Conservation (phyloP, 2,888 invertebrate species). For the Epicampocera succincta region DNA sequence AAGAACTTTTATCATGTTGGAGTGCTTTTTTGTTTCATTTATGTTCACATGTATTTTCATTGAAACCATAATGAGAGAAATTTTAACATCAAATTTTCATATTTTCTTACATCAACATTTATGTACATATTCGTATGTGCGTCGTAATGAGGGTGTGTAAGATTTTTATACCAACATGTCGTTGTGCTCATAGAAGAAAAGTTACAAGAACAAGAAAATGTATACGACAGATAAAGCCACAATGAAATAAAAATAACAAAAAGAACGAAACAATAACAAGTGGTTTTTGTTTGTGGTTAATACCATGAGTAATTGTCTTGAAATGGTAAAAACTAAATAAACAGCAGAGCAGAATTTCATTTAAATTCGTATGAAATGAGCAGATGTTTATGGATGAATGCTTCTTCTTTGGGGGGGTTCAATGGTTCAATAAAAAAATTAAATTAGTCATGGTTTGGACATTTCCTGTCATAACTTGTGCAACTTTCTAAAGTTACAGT, state of each 20-base stretch:
- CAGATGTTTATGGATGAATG: background rate
- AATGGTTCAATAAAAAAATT: too few species aligned
- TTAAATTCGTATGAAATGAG: background rate
- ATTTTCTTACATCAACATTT: too few species aligned
- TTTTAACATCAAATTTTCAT: too few species aligned
- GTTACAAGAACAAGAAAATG: background rate
- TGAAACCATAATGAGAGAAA: too few species aligned
- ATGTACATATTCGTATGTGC: too few species aligned
- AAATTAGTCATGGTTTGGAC: too few species aligned
- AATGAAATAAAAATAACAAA: constrained; percentile 16
- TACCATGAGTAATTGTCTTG: constrained; percentile 54
- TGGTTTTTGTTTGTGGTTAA: constrained; percentile 62
- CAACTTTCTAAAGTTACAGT: too few species aligned
- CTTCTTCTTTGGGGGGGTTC: background rate
- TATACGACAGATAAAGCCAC: constrained; percentile 31
- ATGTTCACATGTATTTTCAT: too few species aligned
- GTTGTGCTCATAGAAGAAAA: constrained; percentile 4
- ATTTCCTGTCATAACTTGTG: too few species aligned
- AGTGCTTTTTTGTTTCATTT: background rate
- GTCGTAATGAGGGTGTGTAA: background rate
- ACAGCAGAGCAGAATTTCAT: constrained; percentile 4
- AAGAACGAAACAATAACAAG: constrained; percentile 58
- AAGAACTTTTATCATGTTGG: too few species aligned
- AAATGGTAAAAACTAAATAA: constrained; percentile 30
- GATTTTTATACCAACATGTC: constrained; percentile 14